Evolutionary conservation across 2,797 vertebrate species (phyloP).

Genomic region (Lepus townsendii): DNA sequence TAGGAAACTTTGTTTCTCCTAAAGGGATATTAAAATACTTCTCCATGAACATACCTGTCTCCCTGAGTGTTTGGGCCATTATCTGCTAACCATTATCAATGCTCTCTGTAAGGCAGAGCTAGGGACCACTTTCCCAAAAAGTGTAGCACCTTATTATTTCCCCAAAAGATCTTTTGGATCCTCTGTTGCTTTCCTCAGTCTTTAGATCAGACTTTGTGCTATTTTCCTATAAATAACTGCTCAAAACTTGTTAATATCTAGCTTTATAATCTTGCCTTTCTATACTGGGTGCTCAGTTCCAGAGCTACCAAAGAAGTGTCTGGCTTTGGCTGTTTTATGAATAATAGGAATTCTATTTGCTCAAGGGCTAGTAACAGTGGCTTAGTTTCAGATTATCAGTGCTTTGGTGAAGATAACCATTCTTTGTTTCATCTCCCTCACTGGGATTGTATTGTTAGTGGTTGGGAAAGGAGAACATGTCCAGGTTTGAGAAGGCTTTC

Average conservation of each 20-base stretch:
- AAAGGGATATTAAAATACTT: constrained; percentile 86
- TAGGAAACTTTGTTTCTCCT: constrained; percentile 89
- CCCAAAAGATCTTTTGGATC: constrained; percentile 87
- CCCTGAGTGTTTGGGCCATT: constrained; percentile 82
- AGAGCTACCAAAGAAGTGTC: constrained; percentile 85
- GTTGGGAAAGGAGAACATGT: constrained; percentile 75
- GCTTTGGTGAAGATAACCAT: constrained; percentile 87
- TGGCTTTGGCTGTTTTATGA: constrained; percentile 86
- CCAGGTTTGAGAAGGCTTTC: constrained; percentile 82
- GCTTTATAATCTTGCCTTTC: constrained; percentile 85
- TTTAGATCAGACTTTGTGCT: constrained; percentile 83
- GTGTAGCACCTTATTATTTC: constrained; percentile 86
- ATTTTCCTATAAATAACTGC: constrained; percentile 85
- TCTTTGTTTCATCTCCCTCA: constrained; percentile 83
- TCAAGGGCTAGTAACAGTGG: constrained; percentile 81
- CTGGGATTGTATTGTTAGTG: constrained; percentile 82
- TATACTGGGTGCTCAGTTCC: constrained; percentile 84
- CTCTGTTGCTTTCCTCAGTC: constrained; percentile 82
- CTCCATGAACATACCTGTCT: constrained; percentile 82
- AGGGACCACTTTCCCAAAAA: constrained; percentile 83
- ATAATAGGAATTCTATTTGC: constrained; percentile 86
- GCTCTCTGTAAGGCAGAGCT: constrained; percentile 87
- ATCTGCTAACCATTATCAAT: constrained; percentile 84
- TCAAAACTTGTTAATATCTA: constrained; percentile 84
- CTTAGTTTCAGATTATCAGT: constrained; percentile 85